Conservation (phyloP, 2,113 vertebrate species). For the Python bivittatus region DNA sequence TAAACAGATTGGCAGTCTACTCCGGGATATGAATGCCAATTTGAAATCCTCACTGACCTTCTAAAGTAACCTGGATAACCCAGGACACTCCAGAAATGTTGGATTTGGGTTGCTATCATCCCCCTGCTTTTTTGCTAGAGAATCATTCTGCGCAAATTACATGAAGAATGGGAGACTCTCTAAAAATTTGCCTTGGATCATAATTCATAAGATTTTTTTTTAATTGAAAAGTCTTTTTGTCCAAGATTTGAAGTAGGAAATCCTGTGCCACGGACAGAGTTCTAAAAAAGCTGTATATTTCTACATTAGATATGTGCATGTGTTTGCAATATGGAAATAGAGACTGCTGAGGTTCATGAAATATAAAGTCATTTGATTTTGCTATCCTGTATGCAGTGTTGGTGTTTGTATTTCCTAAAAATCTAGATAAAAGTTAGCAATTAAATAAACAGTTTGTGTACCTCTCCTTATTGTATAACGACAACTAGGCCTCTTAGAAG, state of each 20-base stretch:
- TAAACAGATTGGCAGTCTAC: not conserved
- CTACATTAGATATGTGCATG: not conserved
- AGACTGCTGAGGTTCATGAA: not conserved
- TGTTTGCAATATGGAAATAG: not conserved
- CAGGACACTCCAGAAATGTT: not conserved
- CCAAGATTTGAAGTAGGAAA: constrained; percentile 33
- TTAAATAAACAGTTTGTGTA: constrained; percentile 2
- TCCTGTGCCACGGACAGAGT: constrained; percentile 36
- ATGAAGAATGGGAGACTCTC: constrained; percentile 48
- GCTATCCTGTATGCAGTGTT: not conserved
- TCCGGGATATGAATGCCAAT: not conserved
- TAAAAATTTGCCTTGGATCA: constrained; percentile 48
- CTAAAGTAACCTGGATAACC: not conserved
- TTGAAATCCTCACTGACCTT: not conserved
- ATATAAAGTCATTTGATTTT: constrained; percentile 5
- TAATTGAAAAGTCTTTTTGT: constrained; percentile 38
- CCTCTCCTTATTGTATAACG: constrained; percentile 26
- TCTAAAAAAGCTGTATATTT: constrained; percentile 19
- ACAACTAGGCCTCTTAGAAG: not conserved
- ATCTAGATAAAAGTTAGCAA: not conserved
- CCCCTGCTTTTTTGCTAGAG: constrained; percentile 38
- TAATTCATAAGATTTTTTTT: constrained; percentile 52
- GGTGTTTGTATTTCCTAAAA: not conserved
- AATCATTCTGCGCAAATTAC: constrained; percentile 64
- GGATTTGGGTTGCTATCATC: not conserved